These are phyloP conservation scores for Hippocampus barbouri DNA, from an alignment of 2,113 vertebrate species.

Conservation along the genomic window DNA sequence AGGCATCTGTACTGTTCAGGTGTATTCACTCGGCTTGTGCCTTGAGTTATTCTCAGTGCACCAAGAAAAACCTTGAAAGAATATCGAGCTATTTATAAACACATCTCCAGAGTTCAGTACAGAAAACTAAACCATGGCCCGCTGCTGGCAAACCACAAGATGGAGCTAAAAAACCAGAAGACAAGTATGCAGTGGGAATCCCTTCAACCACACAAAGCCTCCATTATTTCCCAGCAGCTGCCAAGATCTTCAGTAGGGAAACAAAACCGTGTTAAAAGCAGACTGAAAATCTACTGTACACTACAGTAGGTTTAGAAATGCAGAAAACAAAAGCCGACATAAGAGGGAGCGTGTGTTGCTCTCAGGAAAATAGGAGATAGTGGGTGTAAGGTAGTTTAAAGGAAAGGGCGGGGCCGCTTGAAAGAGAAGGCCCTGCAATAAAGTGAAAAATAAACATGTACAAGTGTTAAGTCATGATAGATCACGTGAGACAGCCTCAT, in stretches of 20 bases:
- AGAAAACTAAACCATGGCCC: not conserved
- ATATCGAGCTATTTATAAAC: not conserved
- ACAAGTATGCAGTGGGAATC: not conserved
- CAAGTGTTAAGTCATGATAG: not conserved
- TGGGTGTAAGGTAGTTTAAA: not conserved
- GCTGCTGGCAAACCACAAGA: conserved; percentile 11
- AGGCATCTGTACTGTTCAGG: not conserved
- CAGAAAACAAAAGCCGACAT: not conserved
- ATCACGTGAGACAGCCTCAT: not conserved
- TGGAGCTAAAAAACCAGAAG: conserved; percentile 33
- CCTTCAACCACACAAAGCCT: conserved; percentile 36
- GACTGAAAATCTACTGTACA: conserved; percentile 6
- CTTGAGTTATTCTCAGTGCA: not conserved
- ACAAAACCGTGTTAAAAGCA: conserved; percentile 1
- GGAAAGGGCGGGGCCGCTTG: not conserved
- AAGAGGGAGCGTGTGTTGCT: not conserved
- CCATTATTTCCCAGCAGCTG: conserved; percentile 37
- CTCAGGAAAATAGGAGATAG: not conserved
- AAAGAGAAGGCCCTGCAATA: not conserved
- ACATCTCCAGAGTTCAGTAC: not conserved
- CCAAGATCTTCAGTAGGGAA: conserved; percentile 14
- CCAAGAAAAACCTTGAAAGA: not conserved
- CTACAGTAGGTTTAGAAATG: conserved; percentile 2
- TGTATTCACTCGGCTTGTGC: not conserved
- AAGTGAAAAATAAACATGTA: not conserved